Evolutionary conservation across 2,113 vertebrate species (phyloP), one percentile per base, ranked within the genome.

Genomic region (Urocynchramus pylzowi): DNA sequence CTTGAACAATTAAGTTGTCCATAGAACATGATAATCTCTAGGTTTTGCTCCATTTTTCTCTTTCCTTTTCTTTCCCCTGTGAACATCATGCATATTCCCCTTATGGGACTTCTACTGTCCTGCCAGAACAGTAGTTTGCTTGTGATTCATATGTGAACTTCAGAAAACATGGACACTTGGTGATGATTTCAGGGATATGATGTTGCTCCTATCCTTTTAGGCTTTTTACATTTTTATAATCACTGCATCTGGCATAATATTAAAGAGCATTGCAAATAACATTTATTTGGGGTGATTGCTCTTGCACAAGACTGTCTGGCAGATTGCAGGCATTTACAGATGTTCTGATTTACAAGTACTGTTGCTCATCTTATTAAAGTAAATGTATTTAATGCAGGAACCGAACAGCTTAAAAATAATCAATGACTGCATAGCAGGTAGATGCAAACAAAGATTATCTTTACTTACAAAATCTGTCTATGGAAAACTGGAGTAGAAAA

Each of bases 291-390:
- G 79, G 49, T 0, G 1, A 90, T 57, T 74, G 14, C n/a, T 70
- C 83, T 92, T 96, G 78, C 86, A 91, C 79, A 94, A 94, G 80
- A n/a, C 53, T 75, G 44, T 45, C 88, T 94, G 75, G 92, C 86
- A 95, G 50, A 86, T 44, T 42, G 35, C 80, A 94, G 39, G 22
- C 21, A 10, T 90, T 93, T 50, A 87, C 89, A 96, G 92, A 95
- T 96, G 59, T 85, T 93, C 70, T 82, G 44, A 80, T 89, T 95
- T 89, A 83, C 47, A 77, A 92, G 53, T 75, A 53, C 16, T 69
- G 18, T 87, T 91, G 80, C 31, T 80, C 76, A 61, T 95, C 53
- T 88, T 82, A 74, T 49, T 42, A 90, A 76, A 76, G 13, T n/a
- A 70, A 94, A 67, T 59, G 39, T 63, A 88, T 44, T 86, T 81